Evolutionary conservation across 1,140 invertebrate species (phyloP).

Genomic region (Atta cephalotes): DNA sequence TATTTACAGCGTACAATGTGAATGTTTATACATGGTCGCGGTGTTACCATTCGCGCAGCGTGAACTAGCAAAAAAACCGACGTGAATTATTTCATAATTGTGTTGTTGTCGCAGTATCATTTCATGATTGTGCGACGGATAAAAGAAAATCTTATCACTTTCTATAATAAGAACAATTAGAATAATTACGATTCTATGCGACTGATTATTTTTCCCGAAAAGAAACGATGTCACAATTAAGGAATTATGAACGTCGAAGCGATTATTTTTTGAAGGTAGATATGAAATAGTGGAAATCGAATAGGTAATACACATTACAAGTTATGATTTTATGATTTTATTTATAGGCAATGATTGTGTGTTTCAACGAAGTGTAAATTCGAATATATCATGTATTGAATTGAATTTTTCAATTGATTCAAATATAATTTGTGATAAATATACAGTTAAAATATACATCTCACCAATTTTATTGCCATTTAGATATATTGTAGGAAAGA

Average conservation of each 20-base stretch:
- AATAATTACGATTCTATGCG: not conserved
- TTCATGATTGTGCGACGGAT: not conserved
- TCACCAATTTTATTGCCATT: too few relatives aligned
- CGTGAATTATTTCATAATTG: not conserved
- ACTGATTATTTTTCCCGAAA: not conserved
- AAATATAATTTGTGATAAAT: not conserved
- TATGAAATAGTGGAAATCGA: not conserved
- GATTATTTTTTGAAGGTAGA: constrained; percentile 6
- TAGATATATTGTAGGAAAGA: too few relatives aligned
- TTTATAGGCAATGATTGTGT: not conserved
- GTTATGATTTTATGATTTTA: not conserved
- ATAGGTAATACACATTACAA: not conserved
- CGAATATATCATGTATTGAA: not conserved
- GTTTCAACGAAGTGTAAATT: not conserved
- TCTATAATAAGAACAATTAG: not conserved
- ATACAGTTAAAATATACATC: too few relatives aligned
- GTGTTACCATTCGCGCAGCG: not conserved
- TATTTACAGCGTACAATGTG: not conserved
- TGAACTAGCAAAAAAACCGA: not conserved
- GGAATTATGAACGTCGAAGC: not conserved
- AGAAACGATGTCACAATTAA: not conserved
- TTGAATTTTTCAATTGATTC: not conserved
- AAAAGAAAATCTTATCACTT: not conserved
- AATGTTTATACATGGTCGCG: not conserved
- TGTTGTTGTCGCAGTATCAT: not conserved